Percentiles rank a stretch among this genome's conserved stretches.
These are phyloP conservation scores for Cheilosia pagana DNA, from an alignment of 2,888 invertebrate species.

Conservation along the genomic window DNA sequence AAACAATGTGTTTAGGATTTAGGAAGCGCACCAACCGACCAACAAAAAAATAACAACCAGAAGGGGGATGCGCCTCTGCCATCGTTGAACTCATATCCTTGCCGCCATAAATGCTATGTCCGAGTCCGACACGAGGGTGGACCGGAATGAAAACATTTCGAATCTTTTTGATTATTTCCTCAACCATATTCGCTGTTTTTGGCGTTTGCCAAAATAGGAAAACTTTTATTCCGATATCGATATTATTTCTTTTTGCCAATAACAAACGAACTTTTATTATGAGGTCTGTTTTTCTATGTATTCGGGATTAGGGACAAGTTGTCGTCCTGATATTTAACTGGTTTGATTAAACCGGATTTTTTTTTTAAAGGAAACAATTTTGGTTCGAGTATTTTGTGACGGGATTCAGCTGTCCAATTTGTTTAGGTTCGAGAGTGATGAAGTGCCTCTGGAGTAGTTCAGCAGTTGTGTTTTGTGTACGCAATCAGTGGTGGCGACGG, in stretches of 20 bases:
- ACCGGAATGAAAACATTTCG: conserved; percentile 16
- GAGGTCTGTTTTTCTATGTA: conserved; percentile 1
- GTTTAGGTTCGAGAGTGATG: too few species aligned
- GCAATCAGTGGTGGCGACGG: too few species aligned
- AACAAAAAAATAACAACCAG: background rate
- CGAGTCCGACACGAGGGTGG: conserved; percentile 8
- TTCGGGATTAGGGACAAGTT: conserved; percentile 5
- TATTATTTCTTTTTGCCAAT: background rate
- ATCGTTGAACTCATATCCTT: conserved; percentile 36
- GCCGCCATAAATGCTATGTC: conserved; percentile 20
- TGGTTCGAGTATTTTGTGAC: background rate
- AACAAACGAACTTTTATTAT: conserved; percentile 37
- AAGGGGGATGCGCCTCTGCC: conserved; percentile 6
- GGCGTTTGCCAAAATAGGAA: conserved; percentile 56
- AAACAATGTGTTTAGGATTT: conserved; percentile 73
- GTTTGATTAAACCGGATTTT: conserved; percentile 7
- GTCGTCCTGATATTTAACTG: conserved; percentile 18
- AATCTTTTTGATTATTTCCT: conserved; percentile 37
- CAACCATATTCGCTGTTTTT: conserved; percentile 45
- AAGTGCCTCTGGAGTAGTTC: too few species aligned
- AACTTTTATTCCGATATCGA: conserved; percentile 49
- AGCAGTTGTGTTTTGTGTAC: too few species aligned
- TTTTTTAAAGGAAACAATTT: conserved; percentile 1
- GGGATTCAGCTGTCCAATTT: too few species aligned
- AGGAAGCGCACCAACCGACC: conserved; percentile 4